Conservation (phyloP, 2,797 vertebrate genomes). For the Distichodus sexfasciatus region DNA sequence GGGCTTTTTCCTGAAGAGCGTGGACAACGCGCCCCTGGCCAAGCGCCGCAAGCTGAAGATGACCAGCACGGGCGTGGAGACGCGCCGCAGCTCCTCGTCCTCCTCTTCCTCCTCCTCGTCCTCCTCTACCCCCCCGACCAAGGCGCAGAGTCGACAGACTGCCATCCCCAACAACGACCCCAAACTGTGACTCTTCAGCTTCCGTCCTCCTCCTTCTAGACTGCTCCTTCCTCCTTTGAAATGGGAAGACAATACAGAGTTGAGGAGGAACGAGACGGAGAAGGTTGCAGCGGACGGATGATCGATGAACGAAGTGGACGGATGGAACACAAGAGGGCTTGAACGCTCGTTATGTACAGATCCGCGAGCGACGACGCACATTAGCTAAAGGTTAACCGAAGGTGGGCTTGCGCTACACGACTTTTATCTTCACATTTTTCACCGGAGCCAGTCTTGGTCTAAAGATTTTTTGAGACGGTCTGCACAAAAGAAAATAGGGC, state of each 20-base stretch:
- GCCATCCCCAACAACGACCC: constrained; percentile 63
- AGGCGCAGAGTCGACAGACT: constrained; percentile 64
- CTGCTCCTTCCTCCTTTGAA: not conserved
- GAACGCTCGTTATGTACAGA: not conserved
- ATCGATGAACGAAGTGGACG: not conserved
- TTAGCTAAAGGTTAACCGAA: too few species aligned
- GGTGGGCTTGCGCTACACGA: too few species aligned
- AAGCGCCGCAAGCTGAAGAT: constrained; percentile 90
- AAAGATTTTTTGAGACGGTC: too few species aligned
- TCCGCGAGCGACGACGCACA: not conserved
- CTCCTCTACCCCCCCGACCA: constrained; percentile 63
- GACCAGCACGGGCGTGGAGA: constrained; percentile 83
- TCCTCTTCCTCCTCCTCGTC: constrained; percentile 81
- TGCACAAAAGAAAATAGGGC: too few species aligned
- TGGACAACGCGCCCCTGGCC: constrained; percentile 90
- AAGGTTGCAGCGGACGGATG: constrained; percentile 1
- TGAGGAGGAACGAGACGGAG: not conserved
- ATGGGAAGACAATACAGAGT: not conserved
- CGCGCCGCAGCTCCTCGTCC: constrained; percentile 80
- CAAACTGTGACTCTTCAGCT: constrained; percentile 40
- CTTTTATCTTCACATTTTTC: too few species aligned
- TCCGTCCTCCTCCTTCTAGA: not conserved
- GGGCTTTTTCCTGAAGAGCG: constrained; percentile 91
- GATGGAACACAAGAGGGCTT: not conserved
- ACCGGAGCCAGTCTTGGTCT: too few species aligned